Evolutionary conservation across 2,888 invertebrate species (phyloP).

Genomic region (Drosophila maculinotata): DNA sequence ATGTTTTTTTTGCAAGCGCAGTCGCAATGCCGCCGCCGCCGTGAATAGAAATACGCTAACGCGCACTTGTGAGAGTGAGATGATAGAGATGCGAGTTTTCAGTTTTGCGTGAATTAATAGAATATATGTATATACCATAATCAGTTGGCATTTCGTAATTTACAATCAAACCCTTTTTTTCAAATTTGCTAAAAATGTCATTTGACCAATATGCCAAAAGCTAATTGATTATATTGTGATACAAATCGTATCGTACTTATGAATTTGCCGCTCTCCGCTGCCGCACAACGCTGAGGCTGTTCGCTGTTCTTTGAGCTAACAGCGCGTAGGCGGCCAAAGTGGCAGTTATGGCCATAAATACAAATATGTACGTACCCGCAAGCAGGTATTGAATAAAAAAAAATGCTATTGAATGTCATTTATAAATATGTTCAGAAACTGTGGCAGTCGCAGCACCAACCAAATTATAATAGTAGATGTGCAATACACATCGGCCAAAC

Average conservation of each 20-base stretch:
- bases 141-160: not conserved
- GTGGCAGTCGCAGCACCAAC: slow-evolving; percentile 37
- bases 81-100: slow-evolving; percentile 23
- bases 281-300: slow-evolving; percentile 18
- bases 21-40: slow-evolving; percentile 63
- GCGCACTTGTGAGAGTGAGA: slow-evolving; percentile 18
- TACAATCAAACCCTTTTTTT: slow-evolving; percentile 5
- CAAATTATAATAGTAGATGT: slow-evolving; percentile 67
- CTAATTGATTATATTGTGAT: slow-evolving; percentile 21
- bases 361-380: slow-evolving; percentile 72
- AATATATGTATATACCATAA: slow-evolving; percentile 30
- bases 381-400: slow-evolving; percentile 72
- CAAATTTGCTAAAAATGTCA: slow-evolving; percentile 5
- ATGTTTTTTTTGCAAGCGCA: slow-evolving; percentile 55
- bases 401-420: slow-evolving; percentile 65
- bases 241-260: slow-evolving; percentile 28
- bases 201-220: slow-evolving; percentile 10
- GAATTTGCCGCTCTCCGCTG: slow-evolving; percentile 13
- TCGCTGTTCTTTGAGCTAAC: slow-evolving; percentile 50
- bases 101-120: slow-evolving; percentile 36
- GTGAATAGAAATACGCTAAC: slow-evolving; percentile 28
- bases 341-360: slow-evolving; percentile 79
- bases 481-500: slow-evolving; percentile 42
- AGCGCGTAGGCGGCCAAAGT: slow-evolving; percentile 71
- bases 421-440: slow-evolving; percentile 57